Evolutionary conservation across 1,140 invertebrate genomes (phyloP), one percentile per base, ranked within the genome.

Genomic region (Stegodyphus dumicola): DNA sequence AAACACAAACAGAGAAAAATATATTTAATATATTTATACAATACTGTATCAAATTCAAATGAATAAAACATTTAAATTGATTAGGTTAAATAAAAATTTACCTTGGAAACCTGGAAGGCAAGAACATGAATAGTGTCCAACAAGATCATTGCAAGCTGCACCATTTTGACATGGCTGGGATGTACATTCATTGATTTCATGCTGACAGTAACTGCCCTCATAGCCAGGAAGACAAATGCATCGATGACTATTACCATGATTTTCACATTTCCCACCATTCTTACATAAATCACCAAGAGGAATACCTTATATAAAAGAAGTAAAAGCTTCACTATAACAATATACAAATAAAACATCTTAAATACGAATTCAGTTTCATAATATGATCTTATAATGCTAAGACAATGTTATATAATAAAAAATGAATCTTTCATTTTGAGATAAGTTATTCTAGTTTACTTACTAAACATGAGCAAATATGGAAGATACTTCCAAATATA

Each of bases 191-290:
- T 98, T 96, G 80, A 96, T 95, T 88, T 97, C 95, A 88, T 94
- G 93, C 87, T 96, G 95, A 88, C 96, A 97, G 88, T 98, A 98
- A 17, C 95, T 96, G 2, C 96, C 96, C 0, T 94, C 94, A 91
- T 96, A 97, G 0, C 96, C 96, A 71, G 96, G 95, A 3, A 93
- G 90, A 87, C 96, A 98, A 88, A 95, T 94, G 89, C 96, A 98
- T 10, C 94, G 92, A 88, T 97, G 96, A 89, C 97, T 97, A 6
- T 95, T 95, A 17, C 84, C 83, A 71, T 96, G 95, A 87, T 97
- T 95, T 90, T 96, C 94, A 91, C 97, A 98, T 0, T 94, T 95
- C 0, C 96, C 97, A 88, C 97, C 97, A 91, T 98, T 95, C 88
- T 96, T 95, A 90, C 97, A 98, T 0, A 97, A 92, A 77, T 93